Evolutionary conservation across 2,113 vertebrate genomes (phyloP), one percentile per base, ranked within the genome.

Genomic region (Zapus hudsonius): DNA sequence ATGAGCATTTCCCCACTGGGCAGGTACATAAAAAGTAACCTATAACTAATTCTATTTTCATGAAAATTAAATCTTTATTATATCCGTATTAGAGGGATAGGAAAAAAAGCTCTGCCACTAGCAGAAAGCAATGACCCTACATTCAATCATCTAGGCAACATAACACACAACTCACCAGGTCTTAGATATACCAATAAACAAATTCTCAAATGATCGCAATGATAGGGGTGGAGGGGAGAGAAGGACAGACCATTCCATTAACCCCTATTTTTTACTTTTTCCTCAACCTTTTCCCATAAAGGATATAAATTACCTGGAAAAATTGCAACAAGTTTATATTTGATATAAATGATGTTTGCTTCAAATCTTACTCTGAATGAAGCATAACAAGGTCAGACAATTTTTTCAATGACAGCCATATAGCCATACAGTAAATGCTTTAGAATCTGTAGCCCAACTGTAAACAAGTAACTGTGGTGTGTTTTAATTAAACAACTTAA

Each of bases 21-120:
- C 90, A 94, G 82, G 81, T 87, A 95, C 96, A 96, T 82, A 96
- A 92, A 93, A 95, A 86, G 69, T 91, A 76, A 92, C 69, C 59
- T n/a, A 70, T 52, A 73, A 91, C 52, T 69, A 94, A 81, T 95
- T 94, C 92, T 93, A 91, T 80, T 95, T 96, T 44, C 83, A 42
- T 92, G 84, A 69, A 94, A 91, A 91, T 94, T 81, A 94, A 86
- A 94, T 90, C 66, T 81, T 92, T 83, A 85, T 84, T 40, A 9
- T 93, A 94, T 97, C 55, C 31, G 13, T 81, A 67, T 92, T 73
- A 95, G 83, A 89, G 69, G 2, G 27, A 75, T 17, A 75, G 66
- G 55, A 93, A 81, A 92, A 79, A 87, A 57, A 27, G 70, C 57
- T 90, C 69, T 76, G 22, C 90, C 42, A 84, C 75, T 78, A 40